phyloP scores from a whole-genome alignment of 1,140 invertebrate genomes.

The Tetragonula clypearis region DNA sequence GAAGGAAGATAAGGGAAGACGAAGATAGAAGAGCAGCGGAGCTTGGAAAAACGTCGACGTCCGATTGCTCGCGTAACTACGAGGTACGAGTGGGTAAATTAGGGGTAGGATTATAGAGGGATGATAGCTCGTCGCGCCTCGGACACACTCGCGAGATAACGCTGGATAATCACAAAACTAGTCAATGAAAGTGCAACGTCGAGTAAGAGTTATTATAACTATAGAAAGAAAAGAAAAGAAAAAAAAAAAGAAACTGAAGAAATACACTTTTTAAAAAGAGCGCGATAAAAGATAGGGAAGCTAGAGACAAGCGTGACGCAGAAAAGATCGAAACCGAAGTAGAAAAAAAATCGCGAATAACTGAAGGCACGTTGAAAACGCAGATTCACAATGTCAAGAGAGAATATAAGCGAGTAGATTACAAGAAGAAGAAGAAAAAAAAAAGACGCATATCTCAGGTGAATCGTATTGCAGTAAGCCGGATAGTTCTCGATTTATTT shows the following conservation, averaged over 20 bases:
- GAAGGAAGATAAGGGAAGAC: not conserved
- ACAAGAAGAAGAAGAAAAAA: not conserved
- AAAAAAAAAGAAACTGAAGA: not conserved
- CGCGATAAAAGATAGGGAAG: constrained; percentile 39
- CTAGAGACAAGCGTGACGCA: constrained; percentile 27
- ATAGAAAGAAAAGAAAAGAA: constrained; percentile 10
- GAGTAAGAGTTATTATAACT: constrained; percentile 76
- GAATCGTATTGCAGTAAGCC: constrained; percentile 26
- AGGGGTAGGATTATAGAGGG: not conserved
- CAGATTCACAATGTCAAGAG: not conserved
- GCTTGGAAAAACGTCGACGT: constrained; percentile 33
- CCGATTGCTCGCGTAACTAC: constrained; percentile 35
- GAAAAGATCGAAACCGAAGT: constrained; percentile 28
- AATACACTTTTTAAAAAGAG: constrained; percentile 37
- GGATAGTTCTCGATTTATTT: constrained; percentile 9
- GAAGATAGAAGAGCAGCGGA: constrained; percentile 13
- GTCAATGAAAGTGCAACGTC: constrained; percentile 82
- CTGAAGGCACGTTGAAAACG: not conserved
- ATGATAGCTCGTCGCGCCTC: constrained; percentile 42
- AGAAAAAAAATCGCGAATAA: constrained; percentile 21
- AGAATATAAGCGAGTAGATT: not conserved
- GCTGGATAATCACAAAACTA: constrained; percentile 78
- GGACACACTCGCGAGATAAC: constrained; percentile 55
- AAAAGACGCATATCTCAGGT: constrained; percentile 35
- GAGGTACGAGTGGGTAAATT: not conserved